Evolutionary conservation across 2,797 vertebrate genomes (phyloP), one percentile per base, ranked within the genome.

Genomic region (Threskiornis aethiopicus): DNA sequence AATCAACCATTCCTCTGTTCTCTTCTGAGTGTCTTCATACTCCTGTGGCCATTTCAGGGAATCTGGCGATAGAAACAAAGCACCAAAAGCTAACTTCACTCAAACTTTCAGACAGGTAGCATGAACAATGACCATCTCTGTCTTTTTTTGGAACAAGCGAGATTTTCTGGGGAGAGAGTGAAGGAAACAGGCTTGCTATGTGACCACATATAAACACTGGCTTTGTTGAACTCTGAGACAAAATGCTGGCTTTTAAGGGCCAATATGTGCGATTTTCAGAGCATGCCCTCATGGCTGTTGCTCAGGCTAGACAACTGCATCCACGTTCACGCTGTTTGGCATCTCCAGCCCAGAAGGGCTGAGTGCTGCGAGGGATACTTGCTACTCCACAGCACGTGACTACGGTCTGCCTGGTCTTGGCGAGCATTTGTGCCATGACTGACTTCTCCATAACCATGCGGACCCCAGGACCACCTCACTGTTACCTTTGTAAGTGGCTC

Each of bases 291-390:
- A 4, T 8, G 52, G 26, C 22, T 71, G 29, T 47, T 54, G 64
- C 73, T 80, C 57, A 47, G 57, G 11, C 42, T 71, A 24, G 16
- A 13, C 16, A 44, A 6, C 25, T 66, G 35, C 35, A 24, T 64
- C 35, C 10, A 1, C 13, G 10, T 41, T 67, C 29, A 5, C 0
- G 0, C 21, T 33, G 10, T 52, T 35, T 28, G 42, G 29, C 26
- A 13, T 31, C 26, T 29, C 24, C 35, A 29, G 31, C 1, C 3
- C 24, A 42, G 35, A 70, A 70, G 7, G 46, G 28, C 52, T 9
- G 39, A 65, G 24, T 37, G 41, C 24, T 5, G 9, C 0, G 2
- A 65, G 58, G 31, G 14, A 42, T 42, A 6, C 46, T 42, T 42
- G 26, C 26, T 52, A 1, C 62, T 65, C 26, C 47, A 49, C 54